Percentiles rank a stretch among this genome's conserved stretches.
Evolutionary conservation across 2,888 invertebrate genomes (phyloP).

Genomic region (Teleogryllus oceanicus): DNA sequence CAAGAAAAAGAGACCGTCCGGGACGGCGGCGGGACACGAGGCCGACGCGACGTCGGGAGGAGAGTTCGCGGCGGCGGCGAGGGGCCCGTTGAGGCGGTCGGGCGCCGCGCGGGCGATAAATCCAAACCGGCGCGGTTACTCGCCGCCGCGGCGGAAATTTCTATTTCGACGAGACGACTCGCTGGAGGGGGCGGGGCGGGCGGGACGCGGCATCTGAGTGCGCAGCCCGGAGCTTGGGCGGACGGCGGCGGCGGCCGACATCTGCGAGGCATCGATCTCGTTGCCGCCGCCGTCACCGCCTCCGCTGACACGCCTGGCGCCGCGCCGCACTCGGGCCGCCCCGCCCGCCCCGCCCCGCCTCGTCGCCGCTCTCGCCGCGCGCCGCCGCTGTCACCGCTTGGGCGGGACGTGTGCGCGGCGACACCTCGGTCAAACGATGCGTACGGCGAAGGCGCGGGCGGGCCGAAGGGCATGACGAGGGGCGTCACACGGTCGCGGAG

Average conservation of each 20-base stretch:
- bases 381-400: neutral
- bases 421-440: neutral
- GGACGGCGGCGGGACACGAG: no score
- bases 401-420: constrained; percentile 5
- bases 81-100: no score
- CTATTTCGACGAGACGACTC: neutral
- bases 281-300: neutral
- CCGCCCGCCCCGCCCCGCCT: neutral
- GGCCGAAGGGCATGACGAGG: neutral
- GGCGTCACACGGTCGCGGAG: neutral
- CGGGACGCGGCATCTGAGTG: neutral
- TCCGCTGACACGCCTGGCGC: constrained; percentile 19
- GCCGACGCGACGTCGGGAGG: no score
- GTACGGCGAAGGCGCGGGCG: neutral
- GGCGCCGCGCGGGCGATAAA: neutral
- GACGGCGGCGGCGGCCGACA: neutral
- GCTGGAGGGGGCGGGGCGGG: neutral
- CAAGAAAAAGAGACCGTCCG: no score
- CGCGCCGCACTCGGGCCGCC: neutral
- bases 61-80: no score
- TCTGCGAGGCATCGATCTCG: neutral
- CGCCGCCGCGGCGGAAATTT: neutral
- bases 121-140: neutral
- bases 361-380: neutral
- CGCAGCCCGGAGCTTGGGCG: neutral